Conservation (phyloP, 2,888 invertebrate species). For the Hirtodrosophila trivittata region DNA sequence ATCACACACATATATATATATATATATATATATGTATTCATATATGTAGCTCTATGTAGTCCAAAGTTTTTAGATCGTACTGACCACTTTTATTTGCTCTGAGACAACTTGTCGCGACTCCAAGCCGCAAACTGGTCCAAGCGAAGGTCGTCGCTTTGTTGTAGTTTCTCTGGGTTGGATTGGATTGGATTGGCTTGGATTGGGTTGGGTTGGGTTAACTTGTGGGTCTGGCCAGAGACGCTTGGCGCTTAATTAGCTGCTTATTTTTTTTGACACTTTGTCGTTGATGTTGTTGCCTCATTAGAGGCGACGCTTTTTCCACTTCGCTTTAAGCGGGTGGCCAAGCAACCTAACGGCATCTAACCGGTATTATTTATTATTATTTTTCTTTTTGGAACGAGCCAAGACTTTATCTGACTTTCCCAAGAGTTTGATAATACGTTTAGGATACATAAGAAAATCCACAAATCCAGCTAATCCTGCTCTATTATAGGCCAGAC, state of each 20-base stretch:
- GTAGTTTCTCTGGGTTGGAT: conserved; percentile 7
- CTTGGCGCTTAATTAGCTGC: conserved; percentile 68
- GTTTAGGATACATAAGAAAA: no score
- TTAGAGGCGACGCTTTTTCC: conserved; percentile 43
- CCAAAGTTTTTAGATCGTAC: no score
- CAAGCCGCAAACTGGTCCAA: conserved; percentile 61
- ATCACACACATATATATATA: background rate
- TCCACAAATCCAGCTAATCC: no score
- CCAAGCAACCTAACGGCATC: conserved; percentile 18
- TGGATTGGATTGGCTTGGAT: conserved; percentile 13
- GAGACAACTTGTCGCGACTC: conserved; percentile 31
- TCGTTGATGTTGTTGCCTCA: conserved; percentile 50
- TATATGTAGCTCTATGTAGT: background rate
- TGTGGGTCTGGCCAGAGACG: conserved; percentile 28
- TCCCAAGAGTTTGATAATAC: no score
- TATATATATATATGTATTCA: background rate
- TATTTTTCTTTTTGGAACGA: background rate
- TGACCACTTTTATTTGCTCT: background rate
- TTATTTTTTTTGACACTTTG: conserved; percentile 58
- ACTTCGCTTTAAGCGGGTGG: conserved; percentile 51
- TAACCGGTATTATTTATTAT: conserved; percentile 35
- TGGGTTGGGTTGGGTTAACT: conserved; percentile 10
- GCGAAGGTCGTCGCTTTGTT: conserved; percentile 53
- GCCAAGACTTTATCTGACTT: no score
- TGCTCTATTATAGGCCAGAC: no score